Conservation (phyloP, 2,797 vertebrate genomes). For the Sparidentex hasta region DNA sequence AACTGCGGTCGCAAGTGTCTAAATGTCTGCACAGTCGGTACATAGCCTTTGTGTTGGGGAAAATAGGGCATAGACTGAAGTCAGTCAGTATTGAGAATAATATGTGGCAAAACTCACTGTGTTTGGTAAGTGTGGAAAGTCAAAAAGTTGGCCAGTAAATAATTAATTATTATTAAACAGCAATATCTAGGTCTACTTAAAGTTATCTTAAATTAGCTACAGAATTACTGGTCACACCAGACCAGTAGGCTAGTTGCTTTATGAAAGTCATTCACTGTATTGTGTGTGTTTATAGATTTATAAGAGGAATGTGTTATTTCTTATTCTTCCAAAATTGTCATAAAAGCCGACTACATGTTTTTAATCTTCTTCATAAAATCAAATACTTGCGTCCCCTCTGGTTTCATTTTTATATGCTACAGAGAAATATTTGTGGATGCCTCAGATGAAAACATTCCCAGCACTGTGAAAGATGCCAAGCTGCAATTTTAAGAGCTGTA, state of each 20-base stretch:
- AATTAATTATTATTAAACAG: not conserved
- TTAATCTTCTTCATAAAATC: slow-evolving; percentile 19
- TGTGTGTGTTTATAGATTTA: not conserved
- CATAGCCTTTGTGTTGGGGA: not conserved
- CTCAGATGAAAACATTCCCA: slow-evolving; percentile 28
- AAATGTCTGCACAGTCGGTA: not conserved
- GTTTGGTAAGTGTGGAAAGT: not conserved
- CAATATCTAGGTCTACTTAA: not conserved
- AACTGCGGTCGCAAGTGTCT: too few species aligned
- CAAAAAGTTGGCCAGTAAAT: not conserved
- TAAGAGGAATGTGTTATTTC: not conserved
- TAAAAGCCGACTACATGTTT: slow-evolving; percentile 1
- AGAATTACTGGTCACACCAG: not conserved
- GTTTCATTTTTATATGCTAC: slow-evolving; percentile 15
- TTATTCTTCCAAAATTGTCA: slow-evolving; percentile 8
- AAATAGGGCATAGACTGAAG: not conserved
- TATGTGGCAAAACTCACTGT: not conserved
- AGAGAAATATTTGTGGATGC: slow-evolving; percentile 11
- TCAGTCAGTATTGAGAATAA: too few species aligned
- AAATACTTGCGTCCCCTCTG: not conserved
- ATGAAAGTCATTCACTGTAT: not conserved
- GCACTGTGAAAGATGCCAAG: slow-evolving; percentile 37
- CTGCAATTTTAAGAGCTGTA: slow-evolving; percentile 36
- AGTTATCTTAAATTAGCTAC: not conserved
- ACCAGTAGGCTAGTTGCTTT: not conserved